phyloP scores from a whole-genome alignment of 2,113 vertebrate genomes.

The Elephantulus edwardii region DNA sequence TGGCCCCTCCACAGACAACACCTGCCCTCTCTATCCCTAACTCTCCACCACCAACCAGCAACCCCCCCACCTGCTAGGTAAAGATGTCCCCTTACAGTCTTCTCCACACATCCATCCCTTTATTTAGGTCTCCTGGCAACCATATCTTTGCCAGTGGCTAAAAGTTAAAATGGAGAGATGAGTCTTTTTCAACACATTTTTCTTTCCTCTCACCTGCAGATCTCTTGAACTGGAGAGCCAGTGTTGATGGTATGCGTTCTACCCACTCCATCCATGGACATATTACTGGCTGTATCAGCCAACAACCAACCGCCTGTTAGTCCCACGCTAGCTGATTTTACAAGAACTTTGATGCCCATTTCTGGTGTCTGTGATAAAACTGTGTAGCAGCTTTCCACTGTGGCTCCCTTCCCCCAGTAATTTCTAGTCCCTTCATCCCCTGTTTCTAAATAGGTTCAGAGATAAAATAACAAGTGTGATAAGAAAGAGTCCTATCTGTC shows the following conservation, averaged over 20 bases:
- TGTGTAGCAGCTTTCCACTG: neutral
- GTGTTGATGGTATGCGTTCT: rapidly evolving
- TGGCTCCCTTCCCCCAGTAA: too few relatives aligned
- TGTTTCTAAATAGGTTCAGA: neutral
- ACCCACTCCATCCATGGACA: rapidly evolving
- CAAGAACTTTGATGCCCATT: too few relatives aligned
- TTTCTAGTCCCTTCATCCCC: neutral
- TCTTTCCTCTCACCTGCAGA: neutral
- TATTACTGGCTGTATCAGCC: neutral
- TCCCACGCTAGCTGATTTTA: too few relatives aligned
- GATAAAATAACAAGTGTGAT: neutral
- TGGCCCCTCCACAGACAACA: neutral
- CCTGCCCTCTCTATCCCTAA: neutral
- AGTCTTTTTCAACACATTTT: rapidly evolving
- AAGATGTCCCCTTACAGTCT: too few relatives aligned
- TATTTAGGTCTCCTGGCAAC: neutral
- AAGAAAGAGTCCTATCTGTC: too few relatives aligned
- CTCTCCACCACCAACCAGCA: neutral
- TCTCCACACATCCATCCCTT: neutral
- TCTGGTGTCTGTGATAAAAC: neutral
- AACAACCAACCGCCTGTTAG: rapidly evolving
- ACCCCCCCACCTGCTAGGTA: rapidly evolving
- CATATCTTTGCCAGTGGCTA: too few relatives aligned
- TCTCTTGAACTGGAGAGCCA: neutral
- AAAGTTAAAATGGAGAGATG: neutral